Evolutionary conservation across 2,113 vertebrate genomes (phyloP).

Genomic region (Anser brachyrhynchus): DNA sequence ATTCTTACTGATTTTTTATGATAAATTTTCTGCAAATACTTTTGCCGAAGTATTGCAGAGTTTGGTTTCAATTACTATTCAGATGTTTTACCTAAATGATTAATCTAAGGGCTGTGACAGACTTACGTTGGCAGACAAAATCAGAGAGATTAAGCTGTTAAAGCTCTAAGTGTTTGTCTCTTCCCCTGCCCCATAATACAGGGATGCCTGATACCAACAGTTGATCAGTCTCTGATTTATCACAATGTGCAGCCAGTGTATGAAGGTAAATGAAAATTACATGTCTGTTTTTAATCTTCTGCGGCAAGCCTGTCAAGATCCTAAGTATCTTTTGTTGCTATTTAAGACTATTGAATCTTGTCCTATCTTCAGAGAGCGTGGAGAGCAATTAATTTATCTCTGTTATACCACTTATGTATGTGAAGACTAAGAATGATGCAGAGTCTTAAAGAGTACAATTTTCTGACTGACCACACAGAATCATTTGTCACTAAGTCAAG

Average conservation of each 20-base stretch:
- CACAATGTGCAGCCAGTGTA: background rate
- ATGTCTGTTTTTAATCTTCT: conserved; percentile 33
- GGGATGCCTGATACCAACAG: background rate
- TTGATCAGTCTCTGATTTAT: background rate
- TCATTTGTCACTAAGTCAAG: background rate
- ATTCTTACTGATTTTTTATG: background rate
- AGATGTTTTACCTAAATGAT: background rate
- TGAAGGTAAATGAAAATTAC: conserved; percentile 38
- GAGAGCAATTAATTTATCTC: background rate
- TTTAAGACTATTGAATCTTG: background rate
- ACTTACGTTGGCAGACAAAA: background rate
- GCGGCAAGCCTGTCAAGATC: background rate
- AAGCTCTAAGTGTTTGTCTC: background rate
- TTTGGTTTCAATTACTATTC: background rate
- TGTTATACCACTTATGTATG: background rate
- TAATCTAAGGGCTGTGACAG: background rate
- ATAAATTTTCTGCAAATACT: background rate
- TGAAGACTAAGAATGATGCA: background rate
- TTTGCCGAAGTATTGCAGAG: background rate
- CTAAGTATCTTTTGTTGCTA: background rate
- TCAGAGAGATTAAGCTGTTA: background rate
- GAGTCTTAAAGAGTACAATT: background rate
- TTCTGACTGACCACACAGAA: background rate
- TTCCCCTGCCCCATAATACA: background rate
- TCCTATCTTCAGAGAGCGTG: background rate